Base-by-base conservation (phyloP, 2,888 invertebrate species). In the Hyalella azteca region DNA sequence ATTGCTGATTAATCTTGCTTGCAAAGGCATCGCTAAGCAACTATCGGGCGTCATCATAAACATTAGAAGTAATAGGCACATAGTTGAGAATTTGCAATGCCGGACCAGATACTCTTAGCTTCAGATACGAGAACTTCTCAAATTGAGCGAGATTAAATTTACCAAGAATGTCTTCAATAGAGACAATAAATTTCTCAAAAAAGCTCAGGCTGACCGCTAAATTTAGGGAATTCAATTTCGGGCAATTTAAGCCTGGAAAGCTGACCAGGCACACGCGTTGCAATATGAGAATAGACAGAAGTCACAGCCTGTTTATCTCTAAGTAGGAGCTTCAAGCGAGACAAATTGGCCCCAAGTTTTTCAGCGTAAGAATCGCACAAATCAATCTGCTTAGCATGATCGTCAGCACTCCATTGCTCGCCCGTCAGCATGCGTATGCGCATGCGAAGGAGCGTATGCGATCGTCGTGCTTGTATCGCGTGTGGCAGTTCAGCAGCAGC, bases 391-490 rank as follows among this genome's bases (percentile, higher is more conserved):
- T 15, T 45, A 45, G 9, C 15, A 45, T 11, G 15, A 15, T 45
- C 45, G 9, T 45, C 45, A 45, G 9, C 15, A 15, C 15, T 15
- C 45, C 45, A 45, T 11, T 9, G 11, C 9, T 45, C 15, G 9
- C 15, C 15, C 9, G 45, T 15, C 45, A 45, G 9, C 45, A 45
- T 45, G 15, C 11, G 9, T 15, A n/a, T n/a, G n/a, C n/a, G n/a
- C n/a, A n/a, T n/a, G n/a, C n/a, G 59, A 59, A 59, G 59, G 59
- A 26, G n/a, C 26, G 22, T 22, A 59, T 26, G 86, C 94, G 93
- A 82, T 94, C 92, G 48, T 93, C 92, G 86, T 96, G 93, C 22
- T 97, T 96, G 86, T 95, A 95, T n/a, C n/a, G n/a, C n/a, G n/a
- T n/a, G n/a, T n/a, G n/a, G 88, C 98, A 98, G 85, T 96, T 98